Conservation (phyloP, 2,113 vertebrate species). For the Dipodomys merriami region DNA sequence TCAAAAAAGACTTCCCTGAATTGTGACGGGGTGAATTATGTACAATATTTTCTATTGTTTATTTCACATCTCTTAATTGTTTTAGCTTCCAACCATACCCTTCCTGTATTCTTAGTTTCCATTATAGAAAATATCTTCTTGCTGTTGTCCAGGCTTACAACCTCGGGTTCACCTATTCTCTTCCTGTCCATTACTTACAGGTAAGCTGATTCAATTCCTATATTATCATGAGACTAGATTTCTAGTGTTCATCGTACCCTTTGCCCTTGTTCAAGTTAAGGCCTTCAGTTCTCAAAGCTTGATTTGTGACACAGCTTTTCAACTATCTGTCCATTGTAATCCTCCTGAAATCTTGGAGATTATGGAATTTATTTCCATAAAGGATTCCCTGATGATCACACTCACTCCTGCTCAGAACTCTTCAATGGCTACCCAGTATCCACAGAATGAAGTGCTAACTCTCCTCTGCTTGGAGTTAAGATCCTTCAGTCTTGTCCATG, state of each 20-base stretch:
- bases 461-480: not conserved
- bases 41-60: too few relatives aligned
- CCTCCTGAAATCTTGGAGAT: not conserved
- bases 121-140: not conserved
- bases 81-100: not conserved
- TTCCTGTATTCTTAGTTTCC: not conserved
- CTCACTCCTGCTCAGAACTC: not conserved
- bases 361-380: not conserved
- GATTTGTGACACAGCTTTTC: not conserved
- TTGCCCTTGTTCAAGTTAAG: not conserved
- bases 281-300: not conserved
- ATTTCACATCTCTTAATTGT: not conserved
- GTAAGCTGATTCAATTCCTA: not conserved
- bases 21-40: too few relatives aligned
- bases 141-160: not conserved
- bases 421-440: not conserved
- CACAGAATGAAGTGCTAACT: not conserved
- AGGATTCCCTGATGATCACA: not conserved
- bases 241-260: not conserved
- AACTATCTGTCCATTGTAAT: not conserved
- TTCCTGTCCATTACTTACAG: not conserved
- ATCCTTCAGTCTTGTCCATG: too few relatives aligned
- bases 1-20: not conserved
- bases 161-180: not conserved
- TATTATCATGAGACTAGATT: not conserved